A percentile compares a stretch with the other conserved stretches of the same genome.
Conservation (phyloP, 2,113 vertebrate genomes). For the Oreotrochilus melanogaster region DNA sequence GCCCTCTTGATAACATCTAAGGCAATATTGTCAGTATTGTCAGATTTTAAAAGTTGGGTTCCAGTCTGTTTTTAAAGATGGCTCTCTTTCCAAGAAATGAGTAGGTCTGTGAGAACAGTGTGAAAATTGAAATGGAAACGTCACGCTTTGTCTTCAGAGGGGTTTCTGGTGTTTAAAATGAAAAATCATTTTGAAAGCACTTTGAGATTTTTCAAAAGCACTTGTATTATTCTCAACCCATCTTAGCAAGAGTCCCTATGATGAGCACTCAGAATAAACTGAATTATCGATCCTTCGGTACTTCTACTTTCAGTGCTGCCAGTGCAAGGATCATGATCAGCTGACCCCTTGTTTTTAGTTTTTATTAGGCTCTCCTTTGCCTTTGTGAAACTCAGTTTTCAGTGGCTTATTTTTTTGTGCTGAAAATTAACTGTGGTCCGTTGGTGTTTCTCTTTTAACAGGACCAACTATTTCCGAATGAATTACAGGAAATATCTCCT, state of each 20-base stretch:
- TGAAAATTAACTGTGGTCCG: not conserved
- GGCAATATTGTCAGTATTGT: not conserved
- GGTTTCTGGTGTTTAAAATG: not conserved
- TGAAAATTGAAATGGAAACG: not conserved
- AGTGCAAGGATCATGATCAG: not conserved
- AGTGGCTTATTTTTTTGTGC: not conserved
- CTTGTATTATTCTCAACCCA: not conserved
- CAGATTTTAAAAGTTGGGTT: not conserved
- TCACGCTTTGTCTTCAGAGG: not conserved
- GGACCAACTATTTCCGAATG: not conserved
- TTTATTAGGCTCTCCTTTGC: not conserved
- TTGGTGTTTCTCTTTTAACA: not conserved
- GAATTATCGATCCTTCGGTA: not conserved
- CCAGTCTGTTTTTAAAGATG: not conserved
- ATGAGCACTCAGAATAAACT: not conserved
- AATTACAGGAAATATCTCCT: not conserved
- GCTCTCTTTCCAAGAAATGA: not conserved
- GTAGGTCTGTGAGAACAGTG: not conserved
- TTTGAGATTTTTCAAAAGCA: not conserved
- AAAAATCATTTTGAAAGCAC: not conserved
- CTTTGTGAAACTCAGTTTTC: not conserved
- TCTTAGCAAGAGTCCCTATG: not conserved
- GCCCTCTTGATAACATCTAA: not conserved
- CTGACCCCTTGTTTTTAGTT: accelerated
- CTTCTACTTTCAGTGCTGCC: not conserved